These are phyloP conservation scores for Cephus rjabovi DNA, from an alignment of 2,888 invertebrate genomes.

Conservation along the genomic window DNA sequence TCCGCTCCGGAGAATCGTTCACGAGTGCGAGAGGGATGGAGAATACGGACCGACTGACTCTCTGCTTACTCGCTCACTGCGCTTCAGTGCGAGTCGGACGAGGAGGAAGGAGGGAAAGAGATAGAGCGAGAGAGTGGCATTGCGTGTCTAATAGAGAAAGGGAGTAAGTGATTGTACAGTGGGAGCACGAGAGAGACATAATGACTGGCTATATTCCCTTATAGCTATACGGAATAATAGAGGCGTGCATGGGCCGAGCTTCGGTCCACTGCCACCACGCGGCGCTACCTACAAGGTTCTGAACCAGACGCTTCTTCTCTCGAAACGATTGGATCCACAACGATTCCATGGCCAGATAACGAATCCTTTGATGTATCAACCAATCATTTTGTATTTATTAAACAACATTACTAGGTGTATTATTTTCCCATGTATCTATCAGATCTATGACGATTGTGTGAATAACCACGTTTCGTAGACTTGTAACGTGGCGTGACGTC, in stretches of 20 bases:
- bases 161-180: slow-evolving; percentile 6
- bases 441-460: neutral
- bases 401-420: neutral
- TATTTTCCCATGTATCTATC: neutral
- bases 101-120: slow-evolving; percentile 22
- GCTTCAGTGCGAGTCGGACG: slow-evolving; percentile 6
- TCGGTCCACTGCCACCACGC: slow-evolving; percentile 40
- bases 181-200: slow-evolving; percentile 10
- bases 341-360: neutral
- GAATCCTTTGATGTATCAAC: neutral
- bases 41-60: neutral
- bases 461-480: neutral
- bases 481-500: neutral
- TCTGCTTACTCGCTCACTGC: neutral
- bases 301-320: neutral
- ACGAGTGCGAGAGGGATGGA: slow-evolving; percentile 15
- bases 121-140: slow-evolving; percentile 14
- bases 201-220: neutral
- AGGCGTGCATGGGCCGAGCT: slow-evolving; percentile 20
- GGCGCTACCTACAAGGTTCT: slow-evolving; percentile 41
- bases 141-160: slow-evolving; percentile 10
- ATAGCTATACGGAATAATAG: neutral
- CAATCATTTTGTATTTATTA: too few relatives aligned
- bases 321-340: neutral
- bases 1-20: slow-evolving; percentile 32